Conservation (phyloP, 2,113 vertebrate species). For the Chlorodrepanis virens region DNA sequence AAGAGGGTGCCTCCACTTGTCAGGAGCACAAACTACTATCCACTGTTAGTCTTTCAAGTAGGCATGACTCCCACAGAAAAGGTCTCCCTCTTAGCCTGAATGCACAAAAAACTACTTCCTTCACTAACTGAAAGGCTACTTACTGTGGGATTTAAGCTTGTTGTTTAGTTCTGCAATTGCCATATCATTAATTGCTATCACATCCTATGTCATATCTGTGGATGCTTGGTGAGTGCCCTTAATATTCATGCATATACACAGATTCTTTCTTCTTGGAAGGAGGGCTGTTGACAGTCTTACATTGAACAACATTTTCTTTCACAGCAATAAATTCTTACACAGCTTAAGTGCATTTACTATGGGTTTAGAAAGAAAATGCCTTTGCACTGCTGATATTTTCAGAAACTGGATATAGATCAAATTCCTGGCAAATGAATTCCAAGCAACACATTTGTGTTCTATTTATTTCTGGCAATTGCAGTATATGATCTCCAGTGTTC, state of each 20-base stretch:
- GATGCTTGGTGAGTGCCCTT: neutral
- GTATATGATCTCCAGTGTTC: neutral
- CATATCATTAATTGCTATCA: neutral
- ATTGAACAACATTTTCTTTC: neutral
- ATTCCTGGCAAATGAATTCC: neutral
- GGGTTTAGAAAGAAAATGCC: neutral
- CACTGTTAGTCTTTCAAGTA: neutral
- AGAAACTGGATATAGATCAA: neutral
- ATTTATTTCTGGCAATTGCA: neutral
- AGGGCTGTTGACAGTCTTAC: neutral
- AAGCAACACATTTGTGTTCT: neutral
- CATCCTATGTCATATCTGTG: neutral
- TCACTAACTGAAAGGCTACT: neutral
- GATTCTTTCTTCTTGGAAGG: neutral
- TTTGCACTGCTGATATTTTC: constrained; percentile 11
- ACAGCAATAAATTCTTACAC: neutral
- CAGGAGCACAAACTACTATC: neutral
- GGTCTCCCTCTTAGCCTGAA: neutral
- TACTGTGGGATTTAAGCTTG: neutral
- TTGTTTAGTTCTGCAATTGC: neutral
- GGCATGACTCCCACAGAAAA: neutral
- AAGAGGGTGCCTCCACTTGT: neutral
- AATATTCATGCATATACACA: neutral
- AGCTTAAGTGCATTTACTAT: neutral
- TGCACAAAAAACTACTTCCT: neutral